A percentile compares a stretch with the other conserved stretches of the same genome.
phyloP scores from a whole-genome alignment of 1,140 invertebrate species.

The Drosophila kanapiae region DNA sequence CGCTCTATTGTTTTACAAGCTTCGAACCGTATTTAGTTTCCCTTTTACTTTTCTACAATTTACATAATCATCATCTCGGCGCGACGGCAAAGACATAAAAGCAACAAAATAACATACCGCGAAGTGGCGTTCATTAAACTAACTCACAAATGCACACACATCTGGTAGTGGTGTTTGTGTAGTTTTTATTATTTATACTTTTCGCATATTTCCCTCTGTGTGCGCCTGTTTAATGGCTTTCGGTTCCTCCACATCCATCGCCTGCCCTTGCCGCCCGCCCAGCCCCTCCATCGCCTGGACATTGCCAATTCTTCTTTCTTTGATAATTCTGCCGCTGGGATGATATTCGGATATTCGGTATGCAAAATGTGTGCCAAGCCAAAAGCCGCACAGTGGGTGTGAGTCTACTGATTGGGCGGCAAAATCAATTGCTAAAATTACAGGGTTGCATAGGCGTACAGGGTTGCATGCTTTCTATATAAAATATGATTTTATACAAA shows the following conservation, averaged over 20 bases:
- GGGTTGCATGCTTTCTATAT: too few species aligned
- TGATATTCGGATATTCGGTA: constrained; percentile 56
- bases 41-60: constrained; percentile 79
- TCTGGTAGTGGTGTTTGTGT: constrained; percentile 29
- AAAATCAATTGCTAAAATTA: neutral
- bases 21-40: constrained; percentile 70
- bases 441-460: too few species aligned
- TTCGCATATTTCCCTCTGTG: constrained; percentile 44
- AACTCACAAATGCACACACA: constrained; percentile 31
- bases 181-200: constrained; percentile 63
- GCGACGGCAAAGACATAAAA: constrained; percentile 59
- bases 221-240: constrained; percentile 41
- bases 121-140: constrained; percentile 71
- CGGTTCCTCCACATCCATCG: constrained; percentile 39
- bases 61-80: constrained; percentile 74
- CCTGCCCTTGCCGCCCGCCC: neutral
- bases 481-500: too few species aligned
- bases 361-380: constrained; percentile 78
- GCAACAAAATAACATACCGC: constrained; percentile 41
- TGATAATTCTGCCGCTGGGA: constrained; percentile 67
- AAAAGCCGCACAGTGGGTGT: constrained; percentile 37
- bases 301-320: constrained; percentile 38
- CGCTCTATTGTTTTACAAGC: constrained; percentile 30
- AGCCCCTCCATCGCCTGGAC: neutral
- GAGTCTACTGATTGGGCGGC: neutral